phyloP scores from a whole-genome alignment of 2,113 vertebrate species.

The chimpanzee (Pan troglodytes) region NHGRI_mPanTro3-v2.1_pri NC_072412.2:114316001-114316500 shows the following conservation, averaged over 20 bases:
- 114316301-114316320: neutral
- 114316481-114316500: neutral
- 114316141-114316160: accelerated
- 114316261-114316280: neutral
- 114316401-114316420: neutral
- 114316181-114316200: accelerated
- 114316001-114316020: neutral
- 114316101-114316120: neutral
- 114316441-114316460: neutral
- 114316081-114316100: neutral
- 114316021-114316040: neutral
- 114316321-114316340: too few species aligned
- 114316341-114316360: accelerated
- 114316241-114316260: neutral
- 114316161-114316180: neutral
- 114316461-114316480: neutral
- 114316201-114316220: neutral
- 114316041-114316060: neutral
- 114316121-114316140: neutral
- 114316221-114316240: neutral
- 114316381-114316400: neutral
- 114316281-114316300: accelerated
- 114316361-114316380: neutral
- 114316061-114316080: neutral
- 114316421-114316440: neutral